Evolutionary conservation across 1,140 invertebrate species (phyloP), one percentile per base, ranked within the genome.

Genomic region (Gonioctena quinquepunctata): DNA sequence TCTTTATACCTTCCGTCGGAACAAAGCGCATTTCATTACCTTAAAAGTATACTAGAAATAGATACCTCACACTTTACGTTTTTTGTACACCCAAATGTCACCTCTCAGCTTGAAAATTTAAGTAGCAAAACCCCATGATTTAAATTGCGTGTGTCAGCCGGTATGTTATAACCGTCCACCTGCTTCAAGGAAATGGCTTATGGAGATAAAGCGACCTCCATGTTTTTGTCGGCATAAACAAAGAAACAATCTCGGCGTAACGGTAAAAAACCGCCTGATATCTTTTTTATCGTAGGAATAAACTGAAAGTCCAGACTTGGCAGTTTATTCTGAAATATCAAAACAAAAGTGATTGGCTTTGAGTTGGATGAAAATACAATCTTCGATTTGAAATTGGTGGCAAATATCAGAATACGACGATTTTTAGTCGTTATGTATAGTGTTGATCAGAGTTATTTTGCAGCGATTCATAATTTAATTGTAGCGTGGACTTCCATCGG

Each of bases 171-270:
- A 42, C 48, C 42, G 66, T 68, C 66, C 56, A 68, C 66, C 66
- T 68, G 66, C 66, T 61, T 68, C 66, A 68, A 68, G 27, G 54
- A 57, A 22, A 25, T n/a, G 54, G 54, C 21, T 57, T 57, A 28
- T 18, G 21, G 42, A 57, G 66, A 61, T 68, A 42, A 68, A 18
- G 16, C 22, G 28, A 68, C 27, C 66, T 59, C 28, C 19, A 18
- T 42, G 66, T 68, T 68, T 68, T 68, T 68, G 66, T 59, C 52
- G 52, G 61, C 18, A 28, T 42, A 63, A 63, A 42, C 25, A 28
- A 63, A 42, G 61, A 42, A 42, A 42, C 33, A 42, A 42, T 42
- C 33, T 42, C 11, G 11, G 33, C n/a, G 33, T 42, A 42, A 42
- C 33, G 33, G 33, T n/a, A 42, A 42, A 60, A 63, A 42, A 16